phyloP scores from a whole-genome alignment of 2,888 invertebrate species.

The Malthinus seriepunctatus region DNA sequence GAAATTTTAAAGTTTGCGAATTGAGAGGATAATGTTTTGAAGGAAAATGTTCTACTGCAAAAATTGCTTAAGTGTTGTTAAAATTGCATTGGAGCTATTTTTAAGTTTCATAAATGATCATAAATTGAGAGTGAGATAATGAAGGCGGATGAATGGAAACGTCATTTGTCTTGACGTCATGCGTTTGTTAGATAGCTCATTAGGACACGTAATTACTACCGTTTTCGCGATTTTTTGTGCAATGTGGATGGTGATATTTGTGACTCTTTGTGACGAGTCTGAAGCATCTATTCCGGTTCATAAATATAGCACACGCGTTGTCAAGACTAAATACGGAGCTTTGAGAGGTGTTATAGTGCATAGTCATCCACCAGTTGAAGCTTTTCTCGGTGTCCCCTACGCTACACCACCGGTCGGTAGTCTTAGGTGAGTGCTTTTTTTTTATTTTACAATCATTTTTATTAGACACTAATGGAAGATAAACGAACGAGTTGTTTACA shows the following conservation, averaged over 20 bases:
- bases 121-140: conserved; percentile 23
- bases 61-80: neutral
- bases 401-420: conserved; percentile 90
- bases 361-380: conserved; percentile 82
- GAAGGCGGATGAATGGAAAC: conserved; percentile 41
- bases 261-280: conserved; percentile 62
- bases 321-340: conserved; percentile 88
- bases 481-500: no score
- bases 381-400: conserved; percentile 92
- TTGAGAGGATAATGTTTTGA: no score
- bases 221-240: conserved; percentile 46
- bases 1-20: neutral
- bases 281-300: conserved; percentile 62
- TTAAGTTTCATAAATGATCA: conserved; percentile 2
- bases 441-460: no score
- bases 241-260: conserved; percentile 59
- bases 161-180: conserved; percentile 51
- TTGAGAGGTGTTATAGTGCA: conserved; percentile 84
- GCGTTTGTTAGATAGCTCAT: conserved; percentile 47
- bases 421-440: conserved; percentile 67
- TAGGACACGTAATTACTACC: conserved; percentile 48
- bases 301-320: conserved; percentile 80
- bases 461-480: no score
- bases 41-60: neutral
- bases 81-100: neutral